phyloP scores from a whole-genome alignment of 1,140 invertebrate genomes.

The Drosophila aff. region DNA sequence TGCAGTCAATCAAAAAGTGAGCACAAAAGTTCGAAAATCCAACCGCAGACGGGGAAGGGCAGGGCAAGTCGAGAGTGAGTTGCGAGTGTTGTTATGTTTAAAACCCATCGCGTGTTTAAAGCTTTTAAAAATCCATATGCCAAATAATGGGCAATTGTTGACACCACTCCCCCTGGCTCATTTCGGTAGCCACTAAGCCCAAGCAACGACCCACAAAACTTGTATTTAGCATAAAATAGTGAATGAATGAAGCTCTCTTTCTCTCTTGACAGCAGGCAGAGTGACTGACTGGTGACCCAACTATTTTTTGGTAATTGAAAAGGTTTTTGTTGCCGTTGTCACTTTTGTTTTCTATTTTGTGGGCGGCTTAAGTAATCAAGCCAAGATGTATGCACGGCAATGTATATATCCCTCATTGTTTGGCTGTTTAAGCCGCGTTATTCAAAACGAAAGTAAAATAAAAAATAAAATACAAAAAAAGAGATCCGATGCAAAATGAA shows the following conservation, averaged over 20 bases:
- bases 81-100: neutral
- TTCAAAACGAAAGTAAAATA: constrained; percentile 69
- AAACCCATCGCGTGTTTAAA: constrained; percentile 48
- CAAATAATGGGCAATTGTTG: constrained; percentile 36
- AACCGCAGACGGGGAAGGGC: constrained; percentile 8
- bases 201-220: constrained; percentile 47
- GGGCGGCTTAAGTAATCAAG: constrained; percentile 77
- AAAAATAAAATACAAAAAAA: constrained; percentile 24
- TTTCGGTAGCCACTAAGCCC: constrained; percentile 45
- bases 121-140: constrained; percentile 56
- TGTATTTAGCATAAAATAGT: constrained; percentile 38
- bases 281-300: constrained; percentile 49
- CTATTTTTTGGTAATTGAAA: constrained; percentile 78
- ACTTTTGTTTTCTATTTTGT: constrained; percentile 60
- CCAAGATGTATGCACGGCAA: constrained; percentile 27
- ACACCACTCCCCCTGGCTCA: constrained; percentile 48
- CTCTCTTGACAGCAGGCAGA: neutral
- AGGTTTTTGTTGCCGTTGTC: constrained; percentile 54
- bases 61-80: neutral
- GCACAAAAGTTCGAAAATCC: constrained; percentile 42
- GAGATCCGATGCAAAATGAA: constrained; percentile 43
- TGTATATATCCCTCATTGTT: constrained; percentile 14
- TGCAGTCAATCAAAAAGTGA: constrained; percentile 59
- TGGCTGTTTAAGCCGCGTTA: constrained; percentile 54
- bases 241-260: neutral